A percentile compares a stretch with the other conserved stretches of the same genome.
These are phyloP conservation scores for Seira sanloemensis DNA, from an alignment of 2,888 invertebrate species.

Conservation along the genomic window DNA sequence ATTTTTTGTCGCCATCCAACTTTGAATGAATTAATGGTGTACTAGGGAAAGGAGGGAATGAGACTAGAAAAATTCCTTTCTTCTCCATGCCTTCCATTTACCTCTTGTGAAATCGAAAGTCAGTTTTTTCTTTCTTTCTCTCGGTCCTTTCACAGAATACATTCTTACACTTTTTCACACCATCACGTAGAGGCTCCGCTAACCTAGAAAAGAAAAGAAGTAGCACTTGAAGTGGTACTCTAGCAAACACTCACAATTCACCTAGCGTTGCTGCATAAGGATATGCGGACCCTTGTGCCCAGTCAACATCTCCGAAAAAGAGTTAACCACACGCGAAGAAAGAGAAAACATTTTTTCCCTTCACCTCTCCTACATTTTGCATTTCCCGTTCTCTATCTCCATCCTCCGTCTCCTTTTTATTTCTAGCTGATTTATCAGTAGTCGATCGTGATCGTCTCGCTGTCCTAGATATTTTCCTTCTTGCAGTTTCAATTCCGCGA, in stretches of 20 bases:
- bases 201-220: conserved; percentile 1
- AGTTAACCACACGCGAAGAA: conserved; percentile 3
- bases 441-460: conserved; percentile 17
- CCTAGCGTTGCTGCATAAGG: conserved; percentile 1
- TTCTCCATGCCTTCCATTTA: no score
- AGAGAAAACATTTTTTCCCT: background rate
- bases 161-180: background rate
- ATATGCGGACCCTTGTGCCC: background rate
- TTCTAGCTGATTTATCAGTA: conserved; percentile 12
- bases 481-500: background rate
- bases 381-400: background rate
- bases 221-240: conserved; percentile 15
- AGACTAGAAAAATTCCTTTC: no score
- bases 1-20: background rate
- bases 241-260: background rate
- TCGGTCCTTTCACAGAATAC: background rate
- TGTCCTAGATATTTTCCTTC: background rate
- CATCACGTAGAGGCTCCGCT: background rate
- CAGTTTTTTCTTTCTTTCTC: background rate
- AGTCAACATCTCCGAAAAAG: background rate
- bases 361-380: background rate
- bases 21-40: background rate
- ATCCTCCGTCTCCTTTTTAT: background rate
- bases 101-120: conserved; percentile 1
- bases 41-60: background rate